A percentile compares a stretch with the other conserved stretches of the same genome.
Evolutionary conservation across 2,888 invertebrate genomes (phyloP).

Genomic region (Acanthococcus lagerstroemiae): DNA sequence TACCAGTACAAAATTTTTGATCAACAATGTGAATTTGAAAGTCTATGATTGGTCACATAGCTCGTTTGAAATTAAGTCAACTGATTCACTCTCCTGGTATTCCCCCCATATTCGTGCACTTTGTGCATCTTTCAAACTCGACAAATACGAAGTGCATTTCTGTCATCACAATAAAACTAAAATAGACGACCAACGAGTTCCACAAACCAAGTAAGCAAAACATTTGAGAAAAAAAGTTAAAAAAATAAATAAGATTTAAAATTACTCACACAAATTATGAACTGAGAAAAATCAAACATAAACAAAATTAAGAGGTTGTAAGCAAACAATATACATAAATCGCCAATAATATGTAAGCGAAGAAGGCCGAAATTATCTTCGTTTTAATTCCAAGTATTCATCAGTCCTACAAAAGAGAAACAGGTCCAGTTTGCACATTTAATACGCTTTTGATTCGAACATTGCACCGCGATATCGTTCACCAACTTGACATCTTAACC

Average conservation of each 20-base stretch:
- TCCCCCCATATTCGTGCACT: too few species aligned
- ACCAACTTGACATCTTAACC: too few species aligned
- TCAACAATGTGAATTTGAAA: too few species aligned
- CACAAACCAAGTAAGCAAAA: conserved; percentile 4
- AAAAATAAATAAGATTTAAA: conserved; percentile 20
- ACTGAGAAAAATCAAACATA: conserved; percentile 24
- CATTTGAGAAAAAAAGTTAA: neutral
- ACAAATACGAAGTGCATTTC: too few species aligned
- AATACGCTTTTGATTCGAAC: too few species aligned
- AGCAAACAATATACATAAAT: conserved; percentile 28
- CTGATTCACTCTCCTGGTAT: too few species aligned
- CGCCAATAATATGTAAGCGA: conserved; percentile 26
- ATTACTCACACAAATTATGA: conserved; percentile 30
- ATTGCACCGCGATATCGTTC: too few species aligned
- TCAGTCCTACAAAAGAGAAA: conserved; percentile 27
- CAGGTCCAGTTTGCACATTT: too few species aligned
- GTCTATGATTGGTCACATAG: too few species aligned
- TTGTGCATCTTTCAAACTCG: too few species aligned
- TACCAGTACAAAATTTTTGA: too few species aligned
- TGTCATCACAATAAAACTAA: neutral
- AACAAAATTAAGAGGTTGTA: conserved; percentile 26
- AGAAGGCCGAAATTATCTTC: conserved; percentile 11
- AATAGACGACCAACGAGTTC: neutral
- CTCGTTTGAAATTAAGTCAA: too few species aligned
- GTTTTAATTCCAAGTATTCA: conserved; percentile 13